Conservation (phyloP, 2,797 vertebrate genomes). For the Thalassophryne amazonica region DNA sequence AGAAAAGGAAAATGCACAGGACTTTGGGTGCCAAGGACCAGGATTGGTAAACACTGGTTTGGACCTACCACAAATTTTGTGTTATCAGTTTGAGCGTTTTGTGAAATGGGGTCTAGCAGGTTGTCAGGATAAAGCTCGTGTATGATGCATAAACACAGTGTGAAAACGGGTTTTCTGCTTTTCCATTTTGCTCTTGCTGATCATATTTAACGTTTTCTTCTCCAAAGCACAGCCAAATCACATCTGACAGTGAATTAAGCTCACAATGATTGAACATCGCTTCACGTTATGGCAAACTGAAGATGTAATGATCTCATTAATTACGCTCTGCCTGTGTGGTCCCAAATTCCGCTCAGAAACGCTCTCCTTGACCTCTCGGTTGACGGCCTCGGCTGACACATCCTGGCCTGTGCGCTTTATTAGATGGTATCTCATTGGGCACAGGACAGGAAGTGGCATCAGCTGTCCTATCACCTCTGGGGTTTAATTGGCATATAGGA, state of each 20-base stretch:
- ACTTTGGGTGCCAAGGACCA: no score
- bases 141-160: no score
- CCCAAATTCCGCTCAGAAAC: conserved; percentile 10
- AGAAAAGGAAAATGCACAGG: no score
- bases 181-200: no score
- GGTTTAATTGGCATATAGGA: conserved; percentile 41
- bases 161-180: no score
- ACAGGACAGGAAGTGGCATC: conserved; percentile 47
- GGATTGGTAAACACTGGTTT: no score
- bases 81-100: no score
- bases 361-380: conserved; percentile 21
- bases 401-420: not conserved
- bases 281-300: conserved; percentile 33
- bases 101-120: no score
- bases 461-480: conserved; percentile 30
- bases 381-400: not conserved
- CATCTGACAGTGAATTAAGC: conserved; percentile 47
- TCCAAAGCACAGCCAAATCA: no score
- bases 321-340: conserved; percentile 1
- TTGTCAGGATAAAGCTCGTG: no score
- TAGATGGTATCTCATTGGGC: conserved; percentile 36
- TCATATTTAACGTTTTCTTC: no score
- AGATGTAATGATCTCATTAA: conserved; percentile 54
- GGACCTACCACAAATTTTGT: no score
- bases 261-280: conserved; percentile 58